Conservation (phyloP, 2,113 vertebrate genomes). For the Typhlomys cinereus region DNA sequence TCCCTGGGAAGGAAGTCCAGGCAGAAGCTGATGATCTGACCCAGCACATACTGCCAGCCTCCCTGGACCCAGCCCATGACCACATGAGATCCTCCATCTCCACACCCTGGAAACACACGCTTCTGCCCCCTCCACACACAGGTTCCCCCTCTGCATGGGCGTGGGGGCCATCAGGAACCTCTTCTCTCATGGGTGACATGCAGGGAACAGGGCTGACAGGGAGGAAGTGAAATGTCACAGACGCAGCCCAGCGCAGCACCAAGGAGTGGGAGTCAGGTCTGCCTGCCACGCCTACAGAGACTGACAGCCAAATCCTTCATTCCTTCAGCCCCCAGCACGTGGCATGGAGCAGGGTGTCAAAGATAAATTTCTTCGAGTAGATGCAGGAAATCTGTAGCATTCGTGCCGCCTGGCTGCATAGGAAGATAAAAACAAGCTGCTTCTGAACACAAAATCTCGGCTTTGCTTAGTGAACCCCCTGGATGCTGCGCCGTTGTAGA, state of each 20-base stretch:
- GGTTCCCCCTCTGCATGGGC: background rate
- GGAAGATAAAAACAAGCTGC: conserved; percentile 75
- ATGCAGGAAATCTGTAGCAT: conserved; percentile 79
- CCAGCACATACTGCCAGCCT: background rate
- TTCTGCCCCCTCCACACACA: conserved; percentile 52
- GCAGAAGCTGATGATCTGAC: background rate
- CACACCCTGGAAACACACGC: background rate
- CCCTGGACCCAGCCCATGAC: background rate
- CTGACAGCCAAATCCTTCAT: conserved; percentile 84
- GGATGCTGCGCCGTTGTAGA: background rate
- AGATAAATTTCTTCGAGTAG: conserved; percentile 84
- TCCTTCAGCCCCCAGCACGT: conserved; percentile 81
- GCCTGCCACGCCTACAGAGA: conserved; percentile 80
- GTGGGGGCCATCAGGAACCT: background rate
- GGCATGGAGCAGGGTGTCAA: conserved; percentile 83
- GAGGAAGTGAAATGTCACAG: conserved; percentile 84
- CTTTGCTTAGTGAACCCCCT: conserved; percentile 51
- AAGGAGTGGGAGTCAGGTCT: conserved; percentile 77
- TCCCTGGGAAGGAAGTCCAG: fast-evolving
- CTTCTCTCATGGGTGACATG: conserved; percentile 62
- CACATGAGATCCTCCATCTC: fast-evolving
- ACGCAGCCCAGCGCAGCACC: conserved; percentile 61
- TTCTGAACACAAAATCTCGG: conserved; percentile 69
- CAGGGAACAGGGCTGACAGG: conserved; percentile 81
- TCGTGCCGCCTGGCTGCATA: conserved; percentile 75